phyloP scores from a whole-genome alignment of 2,797 vertebrate species.

The Galaxias olidus region DNA sequence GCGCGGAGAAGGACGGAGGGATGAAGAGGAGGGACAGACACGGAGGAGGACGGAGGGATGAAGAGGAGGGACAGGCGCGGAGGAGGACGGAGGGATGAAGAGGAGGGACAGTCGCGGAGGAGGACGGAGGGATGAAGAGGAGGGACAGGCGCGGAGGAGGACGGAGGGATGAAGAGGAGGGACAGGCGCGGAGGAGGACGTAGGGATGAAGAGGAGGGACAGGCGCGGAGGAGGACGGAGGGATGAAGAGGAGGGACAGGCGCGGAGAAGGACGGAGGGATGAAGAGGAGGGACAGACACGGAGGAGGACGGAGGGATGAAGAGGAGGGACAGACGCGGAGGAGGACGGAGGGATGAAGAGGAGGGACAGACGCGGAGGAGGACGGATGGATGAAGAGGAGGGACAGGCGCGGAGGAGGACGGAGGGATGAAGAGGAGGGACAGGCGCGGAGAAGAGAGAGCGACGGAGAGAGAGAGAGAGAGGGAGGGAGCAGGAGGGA shows the following conservation, averaged over 20 bases:
- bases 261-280: not conserved
- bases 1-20: no score
- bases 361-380: constrained; percentile 1
- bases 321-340: constrained; percentile 5
- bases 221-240: not conserved
- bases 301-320: constrained; percentile 1
- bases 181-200: no score
- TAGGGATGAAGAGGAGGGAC: no score
- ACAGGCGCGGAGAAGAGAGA: constrained; percentile 38
- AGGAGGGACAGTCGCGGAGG: no score
- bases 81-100: no score
- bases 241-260: no score
- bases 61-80: no score
- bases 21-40: no score
- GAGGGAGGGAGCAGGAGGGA: not conserved
- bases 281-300: not conserved
- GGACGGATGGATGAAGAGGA: constrained; percentile 16
- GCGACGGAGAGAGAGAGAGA: constrained; percentile 56
- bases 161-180: no score
- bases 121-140: no score
- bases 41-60: no score
- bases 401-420: not conserved
- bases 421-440: constrained; percentile 24
- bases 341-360: constrained; percentile 13
- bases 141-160: no score